phyloP scores from a whole-genome alignment of 2,113 vertebrate genomes.

The Eulacestoma nigropectus region DNA sequence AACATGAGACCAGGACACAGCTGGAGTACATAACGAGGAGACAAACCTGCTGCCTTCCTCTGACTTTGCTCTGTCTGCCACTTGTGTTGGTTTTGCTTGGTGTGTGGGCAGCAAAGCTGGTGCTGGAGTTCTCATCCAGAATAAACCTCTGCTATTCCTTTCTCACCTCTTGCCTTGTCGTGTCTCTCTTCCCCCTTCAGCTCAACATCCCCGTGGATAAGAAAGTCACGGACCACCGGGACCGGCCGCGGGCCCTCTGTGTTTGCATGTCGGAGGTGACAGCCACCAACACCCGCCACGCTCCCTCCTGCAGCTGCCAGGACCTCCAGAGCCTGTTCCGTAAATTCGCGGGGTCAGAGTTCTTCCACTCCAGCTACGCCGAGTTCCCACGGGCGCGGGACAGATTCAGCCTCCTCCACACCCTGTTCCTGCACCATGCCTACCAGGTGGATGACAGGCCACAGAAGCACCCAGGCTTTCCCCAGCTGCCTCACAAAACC shows the following conservation, averaged over 20 bases:
- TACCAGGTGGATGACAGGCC: slow-evolving; percentile 61
- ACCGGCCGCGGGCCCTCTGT: slow-evolving; percentile 83
- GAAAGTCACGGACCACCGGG: slow-evolving; percentile 80
- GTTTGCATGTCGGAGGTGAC: slow-evolving; percentile 70
- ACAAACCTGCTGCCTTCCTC: not conserved
- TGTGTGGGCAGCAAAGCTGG: not conserved
- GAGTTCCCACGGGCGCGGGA: slow-evolving; percentile 80
- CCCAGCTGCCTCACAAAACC: slow-evolving; percentile 40
- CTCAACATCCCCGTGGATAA: slow-evolving; percentile 87
- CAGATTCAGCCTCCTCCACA: slow-evolving; percentile 81
- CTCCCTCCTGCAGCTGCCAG: slow-evolving; percentile 70
- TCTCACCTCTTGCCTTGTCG: not conserved
- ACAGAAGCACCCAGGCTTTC: not conserved
- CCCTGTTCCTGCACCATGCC: slow-evolving; percentile 79
- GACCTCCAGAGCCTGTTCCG: slow-evolving; percentile 77
- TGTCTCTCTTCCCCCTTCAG: slow-evolving; percentile 54
- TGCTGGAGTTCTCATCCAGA: not conserved
- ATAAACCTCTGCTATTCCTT: not conserved
- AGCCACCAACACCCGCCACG: slow-evolving; percentile 88
- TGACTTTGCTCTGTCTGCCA: not conserved
- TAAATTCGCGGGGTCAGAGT: slow-evolving; percentile 74
- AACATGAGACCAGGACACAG: not conserved
- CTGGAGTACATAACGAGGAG: not conserved
- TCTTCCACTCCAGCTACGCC: slow-evolving; percentile 76
- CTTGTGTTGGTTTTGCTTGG: not conserved